Evolutionary conservation across 2,888 invertebrate genomes (phyloP), one percentile per base, ranked within the genome.

Genomic region (Acronicta alni): DNA sequence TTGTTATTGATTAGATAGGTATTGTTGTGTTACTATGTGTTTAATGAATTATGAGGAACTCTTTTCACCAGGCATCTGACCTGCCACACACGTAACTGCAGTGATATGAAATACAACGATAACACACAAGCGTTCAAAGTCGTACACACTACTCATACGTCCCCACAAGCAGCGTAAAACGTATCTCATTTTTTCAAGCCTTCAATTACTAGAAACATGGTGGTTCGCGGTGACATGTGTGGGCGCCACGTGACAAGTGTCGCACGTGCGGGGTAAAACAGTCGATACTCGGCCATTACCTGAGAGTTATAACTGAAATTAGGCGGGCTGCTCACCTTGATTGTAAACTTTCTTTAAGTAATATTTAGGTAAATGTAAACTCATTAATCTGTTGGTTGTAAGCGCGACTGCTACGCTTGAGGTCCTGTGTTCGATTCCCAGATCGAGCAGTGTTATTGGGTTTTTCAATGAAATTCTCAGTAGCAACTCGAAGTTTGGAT

Each of bases 241-340:
- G 20, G 20, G 26, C 16, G 75, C 67, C 83, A 85, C 85, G 85
- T 85, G 85, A 84, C 57, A 26, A 8, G 47, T 45, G 39, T 23
- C 45, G 68, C 83, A 84, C 84, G 84, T 85, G 85, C 74, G 64
- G 55, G 54, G 70, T 72, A 76, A 77, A 78, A 77, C 73, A 77
- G 82, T 77, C 81, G 79, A 76, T 77, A 73, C 67, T 61, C 66
- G 59, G 70, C 57, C 67, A 70, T 61, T 77, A 72, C 59, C 60
- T 69, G 68, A 60, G 56, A 55, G 65, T 61, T 65, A 59, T 68
- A 57, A 57, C 58, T 53, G 44, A 49, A 17, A 41, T 54, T 53
- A 67, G 72, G 72, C 52, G 55, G 23, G 42, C 52, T 52, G 30
- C 48, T 30, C 42, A 42, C 55, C 60, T 2, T 37, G 55, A 58